Evolutionary conservation across 2,113 vertebrate genomes (phyloP), one percentile per base, ranked within the genome.

Genomic region (Ornithorhynchus anatinus): DNA sequence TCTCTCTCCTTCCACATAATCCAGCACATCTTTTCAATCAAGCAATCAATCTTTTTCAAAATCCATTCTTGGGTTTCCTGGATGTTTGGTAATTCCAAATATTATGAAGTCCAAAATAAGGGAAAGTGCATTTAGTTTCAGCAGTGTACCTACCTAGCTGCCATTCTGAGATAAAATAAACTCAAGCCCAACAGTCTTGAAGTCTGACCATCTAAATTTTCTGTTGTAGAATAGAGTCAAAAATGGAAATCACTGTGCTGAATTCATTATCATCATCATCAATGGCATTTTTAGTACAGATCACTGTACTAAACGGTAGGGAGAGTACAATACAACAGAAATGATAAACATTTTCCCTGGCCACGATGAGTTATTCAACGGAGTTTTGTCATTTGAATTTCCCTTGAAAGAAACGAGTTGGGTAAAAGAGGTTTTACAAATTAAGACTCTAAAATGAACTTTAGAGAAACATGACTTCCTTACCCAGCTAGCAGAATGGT

Each of bases 171-270:
- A 78, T 8, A 85, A 72, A 79, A 71, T 63, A 82, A 88, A 86
- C 68, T 81, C 53, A 68, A 73, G 58, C 80, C 72, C 82, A 78
- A 72, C 70, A 81, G 79, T 86, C 85, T 83, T 75, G 63, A 81
- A 87, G 82, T 69, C 50, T 86, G 75, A 79, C 75, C 82, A 73
- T 56, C 77, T 69, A 80, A 65, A 81, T 88, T 83, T 86, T 75
- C 72, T 74, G 53, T 59, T 32, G 22, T 52, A 52, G 76, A 69
- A 89, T 78, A 90, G 85, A 86, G 77, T 71, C 79, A 35, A 63
- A 85, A 88, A 84, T 86, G 78, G 67, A 90, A 88, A 82, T 87
- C 69, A 80, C 73, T 80, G 66, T 86, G 80, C n/a, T n/a, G n/a
- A n/a, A n/a, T n/a, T n/a, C n/a, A n/a, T n/a, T n/a, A n/a, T n/a